Conservation (phyloP, 2,888 invertebrate species). For the Cerastis rubricosa region DNA sequence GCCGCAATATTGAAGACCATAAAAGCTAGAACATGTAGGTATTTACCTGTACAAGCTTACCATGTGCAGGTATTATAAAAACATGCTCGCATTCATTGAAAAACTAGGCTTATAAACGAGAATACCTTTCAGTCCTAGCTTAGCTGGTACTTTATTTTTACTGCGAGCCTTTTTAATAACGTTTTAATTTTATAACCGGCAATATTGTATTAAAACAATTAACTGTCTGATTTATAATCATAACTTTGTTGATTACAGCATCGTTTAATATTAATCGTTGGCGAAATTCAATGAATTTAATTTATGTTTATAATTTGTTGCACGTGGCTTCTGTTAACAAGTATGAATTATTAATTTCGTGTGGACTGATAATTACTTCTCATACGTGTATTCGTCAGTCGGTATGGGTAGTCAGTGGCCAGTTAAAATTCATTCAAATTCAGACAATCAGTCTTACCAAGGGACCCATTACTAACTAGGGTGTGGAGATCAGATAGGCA, state of each 20-base stretch:
- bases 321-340: constrained; percentile 40
- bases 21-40: constrained; percentile 38
- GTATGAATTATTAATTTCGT: constrained; percentile 31
- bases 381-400: no score
- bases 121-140: constrained; percentile 45
- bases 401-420: no score
- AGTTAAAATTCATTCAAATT: no score
- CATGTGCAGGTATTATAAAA: constrained; percentile 44
- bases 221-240: constrained; percentile 66
- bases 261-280: constrained; percentile 61
- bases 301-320: constrained; percentile 57
- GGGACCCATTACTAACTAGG: no score
- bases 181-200: constrained; percentile 70
- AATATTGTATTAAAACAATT: constrained; percentile 69
- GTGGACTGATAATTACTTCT: constrained; percentile 20
- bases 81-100: constrained; percentile 48
- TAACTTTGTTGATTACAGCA: constrained; percentile 65
- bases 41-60: constrained; percentile 44
- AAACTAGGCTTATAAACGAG: constrained; percentile 46
- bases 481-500: no score
- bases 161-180: constrained; percentile 64
- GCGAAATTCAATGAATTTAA: constrained; percentile 60
- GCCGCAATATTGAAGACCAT: constrained; percentile 37
- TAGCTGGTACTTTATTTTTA: constrained; percentile 61
- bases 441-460: no score